Conservation (phyloP, 2,888 invertebrate genomes). For the Sialis lutaria region DNA sequence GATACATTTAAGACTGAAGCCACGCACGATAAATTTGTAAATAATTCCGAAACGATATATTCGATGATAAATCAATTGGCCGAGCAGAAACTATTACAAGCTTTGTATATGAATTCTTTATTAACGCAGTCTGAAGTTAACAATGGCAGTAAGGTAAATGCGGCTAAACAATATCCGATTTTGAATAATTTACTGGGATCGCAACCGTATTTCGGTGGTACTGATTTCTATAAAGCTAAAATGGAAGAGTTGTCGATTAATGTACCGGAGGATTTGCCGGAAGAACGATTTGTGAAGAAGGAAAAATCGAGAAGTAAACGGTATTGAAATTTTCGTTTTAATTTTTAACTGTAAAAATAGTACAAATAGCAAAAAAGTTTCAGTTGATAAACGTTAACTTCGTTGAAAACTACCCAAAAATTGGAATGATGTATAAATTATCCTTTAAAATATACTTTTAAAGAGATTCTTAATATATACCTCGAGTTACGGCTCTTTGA, state of each 20-base stretch:
- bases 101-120: conserved; percentile 28
- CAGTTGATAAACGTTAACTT: background rate
- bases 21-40: conserved; percentile 13
- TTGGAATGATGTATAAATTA: background rate
- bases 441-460: too few species aligned
- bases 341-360: too few species aligned
- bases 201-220: background rate
- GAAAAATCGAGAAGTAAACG: conserved; percentile 4
- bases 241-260: conserved; percentile 4
- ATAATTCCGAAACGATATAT: conserved; percentile 21
- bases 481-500: too few species aligned
- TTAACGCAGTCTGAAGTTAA: conserved; percentile 12
- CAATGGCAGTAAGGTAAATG: background rate
- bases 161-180: conserved; percentile 13
- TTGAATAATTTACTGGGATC: conserved; percentile 22
- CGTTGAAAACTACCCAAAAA: background rate
- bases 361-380: too few species aligned
- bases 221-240: conserved; percentile 6
- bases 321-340: too few species aligned
- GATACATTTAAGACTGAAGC: conserved; percentile 14
- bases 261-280: background rate
- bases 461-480: too few species aligned
- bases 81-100: conserved; percentile 27
- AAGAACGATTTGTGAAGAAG: background rate
- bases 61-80: conserved; percentile 25